A percentile compares a stretch with the other conserved stretches of the same genome.
phyloP scores from a whole-genome alignment of 1,140 invertebrate species.

The Zophobas morio region DNA sequence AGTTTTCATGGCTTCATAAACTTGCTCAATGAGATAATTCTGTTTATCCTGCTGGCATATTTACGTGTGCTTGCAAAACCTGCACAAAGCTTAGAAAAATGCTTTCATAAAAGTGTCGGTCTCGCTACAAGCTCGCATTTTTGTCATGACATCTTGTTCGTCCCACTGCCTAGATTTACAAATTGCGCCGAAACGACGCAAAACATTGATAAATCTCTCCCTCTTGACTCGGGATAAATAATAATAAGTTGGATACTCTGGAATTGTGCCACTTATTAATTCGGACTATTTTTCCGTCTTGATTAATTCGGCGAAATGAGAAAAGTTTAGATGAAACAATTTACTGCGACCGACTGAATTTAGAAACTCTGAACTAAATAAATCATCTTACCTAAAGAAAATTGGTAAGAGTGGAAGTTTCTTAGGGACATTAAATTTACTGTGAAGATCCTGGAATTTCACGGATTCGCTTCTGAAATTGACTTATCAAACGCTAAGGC shows the following conservation, averaged over 20 bases:
- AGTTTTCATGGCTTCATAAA: slow-evolving; percentile 1
- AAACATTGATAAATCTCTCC: slow-evolving; percentile 11
- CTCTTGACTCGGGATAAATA: background rate
- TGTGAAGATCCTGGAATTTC: too few relatives aligned
- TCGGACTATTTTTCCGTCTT: slow-evolving; percentile 22
- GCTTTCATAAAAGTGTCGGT: background rate
- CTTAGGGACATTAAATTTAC: too few relatives aligned
- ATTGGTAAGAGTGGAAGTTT: too few relatives aligned
- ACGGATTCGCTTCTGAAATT: too few relatives aligned
- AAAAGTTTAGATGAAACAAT: slow-evolving; percentile 42
- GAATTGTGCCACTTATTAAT: slow-evolving; percentile 14
- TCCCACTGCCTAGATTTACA: slow-evolving; percentile 5
- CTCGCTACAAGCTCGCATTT: slow-evolving; percentile 7
- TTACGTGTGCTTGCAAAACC: too few relatives aligned
- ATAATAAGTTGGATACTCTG: slow-evolving; percentile 3
- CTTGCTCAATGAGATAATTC: background rate
- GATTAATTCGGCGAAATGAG: slow-evolving; percentile 35
- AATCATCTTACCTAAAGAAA: background rate
- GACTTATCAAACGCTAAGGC: too few relatives aligned
- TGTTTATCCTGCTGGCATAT: background rate
- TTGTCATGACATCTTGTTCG: slow-evolving; percentile 24
- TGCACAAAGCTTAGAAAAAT: background rate
- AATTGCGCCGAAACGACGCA: slow-evolving; percentile 9
- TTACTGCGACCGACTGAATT: slow-evolving; percentile 27
- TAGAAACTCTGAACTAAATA: slow-evolving; percentile 20